Conservation (phyloP, 2,888 invertebrate genomes). For the Pseudanteris insignis region DNA sequence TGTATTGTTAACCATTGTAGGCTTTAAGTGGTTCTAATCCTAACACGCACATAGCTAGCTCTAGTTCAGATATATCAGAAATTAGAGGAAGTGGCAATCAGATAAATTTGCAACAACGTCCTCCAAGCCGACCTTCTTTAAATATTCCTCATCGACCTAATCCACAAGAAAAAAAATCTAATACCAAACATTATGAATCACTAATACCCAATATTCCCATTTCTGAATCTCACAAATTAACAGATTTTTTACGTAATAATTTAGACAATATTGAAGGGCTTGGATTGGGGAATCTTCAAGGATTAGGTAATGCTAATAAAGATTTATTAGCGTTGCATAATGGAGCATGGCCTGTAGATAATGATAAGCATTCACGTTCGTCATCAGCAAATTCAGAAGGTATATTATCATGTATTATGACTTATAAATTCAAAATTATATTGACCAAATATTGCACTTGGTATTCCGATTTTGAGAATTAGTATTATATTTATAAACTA, state of each 20-base stretch:
- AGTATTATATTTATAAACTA: too few species aligned
- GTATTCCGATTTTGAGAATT: too few species aligned
- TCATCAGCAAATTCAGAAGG: constrained; percentile 63
- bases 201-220: constrained; percentile 56
- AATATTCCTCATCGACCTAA: constrained; percentile 64
- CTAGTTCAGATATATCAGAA: constrained; percentile 57
- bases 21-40: constrained; percentile 54
- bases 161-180: constrained; percentile 63
- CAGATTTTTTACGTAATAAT: constrained; percentile 77
- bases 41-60: constrained; percentile 57
- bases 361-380: constrained; percentile 57
- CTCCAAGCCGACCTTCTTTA: constrained; percentile 63
- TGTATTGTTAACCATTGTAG: constrained; percentile 23
- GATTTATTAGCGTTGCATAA: constrained; percentile 76
- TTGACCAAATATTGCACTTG: too few species aligned
- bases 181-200: constrained; percentile 65
- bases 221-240: constrained; percentile 73
- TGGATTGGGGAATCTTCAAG: constrained; percentile 58
- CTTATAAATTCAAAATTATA: too few species aligned
- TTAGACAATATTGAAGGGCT: constrained; percentile 76
- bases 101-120: constrained; percentile 60
- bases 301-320: constrained; percentile 68
- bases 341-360: constrained; percentile 71
- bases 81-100: constrained; percentile 58
- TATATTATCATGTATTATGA: too few species aligned